Evolutionary conservation across 2,888 invertebrate species (phyloP), one percentile per base, ranked within the genome.

Genomic region (Drosophila anomalata): DNA sequence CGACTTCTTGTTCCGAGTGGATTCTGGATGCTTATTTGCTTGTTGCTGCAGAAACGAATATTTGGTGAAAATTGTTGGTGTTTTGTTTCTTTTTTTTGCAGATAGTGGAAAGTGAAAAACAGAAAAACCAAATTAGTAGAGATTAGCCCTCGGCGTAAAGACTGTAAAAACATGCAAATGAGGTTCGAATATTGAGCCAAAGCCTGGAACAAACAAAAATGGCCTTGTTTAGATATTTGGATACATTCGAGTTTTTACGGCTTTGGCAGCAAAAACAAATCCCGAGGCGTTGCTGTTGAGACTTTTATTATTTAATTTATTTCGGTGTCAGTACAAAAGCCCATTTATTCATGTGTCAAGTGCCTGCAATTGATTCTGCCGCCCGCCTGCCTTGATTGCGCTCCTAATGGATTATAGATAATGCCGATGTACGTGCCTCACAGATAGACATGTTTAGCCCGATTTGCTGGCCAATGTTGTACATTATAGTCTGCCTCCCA

Each of bases 321-420:
- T 73, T 73, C 36, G 41, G 66, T 73, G 73, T 55, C 73, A 39
- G 58, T 73, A 42, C 46, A 54, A 65, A 65, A 57, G 53, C 73
- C 73, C 73, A 84, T 84, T 81, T 86, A 78, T 81, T 76, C 67
- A 73, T 78, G 56, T 73, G 62, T 68, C 66, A 79, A 79, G 70
- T 67, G 72, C 31, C 72, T 47, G 66, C 76, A 84, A 87, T 87
- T 80, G 80, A 80, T 80, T 80, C 67, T 66, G 65, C 46, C 73
- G 75, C 62, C 42, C 12, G 42, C 22, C 31, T 55, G 42, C 22
- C 33, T 22, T 60, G 53, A 53, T 53, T 42, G 36, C 36, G 29
- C 52, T 47, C 53, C 61, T 70, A 70, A 70, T 72, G 54, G 70
- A 70, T 70, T 70, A 70, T 70, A 70, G 73, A 70, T 72, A 70